Base-by-base conservation (phyloP, 2,113 vertebrate genomes). In the Polypterus senegalus region DNA sequence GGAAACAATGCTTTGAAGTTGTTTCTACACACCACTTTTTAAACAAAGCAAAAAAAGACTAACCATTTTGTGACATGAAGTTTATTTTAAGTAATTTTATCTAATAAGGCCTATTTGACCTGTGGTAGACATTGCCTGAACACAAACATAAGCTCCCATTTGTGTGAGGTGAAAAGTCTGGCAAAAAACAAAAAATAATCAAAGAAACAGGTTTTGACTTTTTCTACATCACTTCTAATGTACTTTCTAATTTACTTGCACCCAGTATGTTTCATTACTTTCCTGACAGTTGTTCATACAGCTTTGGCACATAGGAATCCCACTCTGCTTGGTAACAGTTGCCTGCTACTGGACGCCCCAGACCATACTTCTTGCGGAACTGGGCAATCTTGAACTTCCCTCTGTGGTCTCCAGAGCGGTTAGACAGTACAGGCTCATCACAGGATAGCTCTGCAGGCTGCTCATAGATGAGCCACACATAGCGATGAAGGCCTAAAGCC, bases 311-410 rank as follows among this genome's bases (percentile, higher is more conserved):
- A 0, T 97, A 98, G 69, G 91, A 75, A 0, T 97, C 96, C 96
- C 94, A 98, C 68, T 95, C 91, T 0, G 96, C 93, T 76, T 98
- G 96, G 83, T 91, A 98, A 71, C 96, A 98, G 0, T 78, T 87
- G 44, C 94, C 96, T 0, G 93, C 96, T 67, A 91, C 74, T 0
- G 94, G 92, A 2, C 69, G 6, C 0, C 77, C 84, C 11, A 97
- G 86, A 6, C 73, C 60, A 8, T 98, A 97, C 70, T 95, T 97
- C 74, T 83, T 77, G 67, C 94, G 88, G 83, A 98, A 99, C 3
- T 69, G 55, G 0, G 80, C 75, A 78, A 94, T 80, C 70, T 88
- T 88, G 85, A 99, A 98, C 57, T 88, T 88, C 3, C 88, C 92
- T 0, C 93, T 86, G 11, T 88, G 75, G 65, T 97, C 88, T 8